phyloP scores from a whole-genome alignment of 2,888 invertebrate species.

The Drosophila leonis region DNA sequence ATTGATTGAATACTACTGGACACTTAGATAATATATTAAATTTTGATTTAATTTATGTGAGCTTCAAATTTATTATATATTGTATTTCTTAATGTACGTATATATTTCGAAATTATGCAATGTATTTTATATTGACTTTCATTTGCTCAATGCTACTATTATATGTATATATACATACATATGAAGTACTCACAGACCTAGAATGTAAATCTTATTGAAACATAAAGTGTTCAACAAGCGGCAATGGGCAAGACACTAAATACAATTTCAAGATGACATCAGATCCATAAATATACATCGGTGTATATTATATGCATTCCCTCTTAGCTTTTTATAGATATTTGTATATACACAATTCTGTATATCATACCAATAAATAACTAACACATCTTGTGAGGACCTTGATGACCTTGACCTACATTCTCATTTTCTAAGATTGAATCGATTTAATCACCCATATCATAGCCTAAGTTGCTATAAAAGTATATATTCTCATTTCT shows the following conservation, averaged over 20 bases:
- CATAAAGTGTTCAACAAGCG: constrained; percentile 23
- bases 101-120: neutral
- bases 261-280: neutral
- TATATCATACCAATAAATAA: neutral
- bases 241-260: neutral
- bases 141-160: neutral
- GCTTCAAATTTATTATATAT: neutral
- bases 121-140: neutral
- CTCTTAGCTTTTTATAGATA: neutral
- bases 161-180: neutral
- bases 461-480: neutral
- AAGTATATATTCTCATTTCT: neutral
- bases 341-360: neutral
- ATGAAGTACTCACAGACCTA: neutral
- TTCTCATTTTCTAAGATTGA: neutral
- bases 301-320: neutral
- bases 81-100: neutral
- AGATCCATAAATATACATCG: neutral
- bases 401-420: constrained; percentile 9
- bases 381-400: neutral
- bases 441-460: neutral
- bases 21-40: constrained; percentile 31
- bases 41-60: constrained; percentile 7
- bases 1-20: constrained; percentile 25
- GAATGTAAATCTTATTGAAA: constrained; percentile 26